Evolutionary conservation across 2,797 vertebrate species (phyloP), one percentile per base, ranked within the genome.

Genomic region (Cyprinodon diabolis): DNA sequence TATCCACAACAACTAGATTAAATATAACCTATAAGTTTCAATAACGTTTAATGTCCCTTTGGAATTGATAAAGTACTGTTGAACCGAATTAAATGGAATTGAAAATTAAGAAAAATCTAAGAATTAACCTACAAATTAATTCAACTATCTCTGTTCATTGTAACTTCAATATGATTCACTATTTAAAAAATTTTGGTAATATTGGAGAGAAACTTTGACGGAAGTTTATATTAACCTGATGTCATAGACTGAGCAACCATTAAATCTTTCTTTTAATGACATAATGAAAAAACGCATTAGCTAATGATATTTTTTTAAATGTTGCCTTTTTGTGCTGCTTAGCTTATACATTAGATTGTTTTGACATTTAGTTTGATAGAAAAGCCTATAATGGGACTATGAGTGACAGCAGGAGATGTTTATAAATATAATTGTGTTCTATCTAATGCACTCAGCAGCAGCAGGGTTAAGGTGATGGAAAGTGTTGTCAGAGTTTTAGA

Each of bases 371-470:
- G 65, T 79, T 69, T 57, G 69, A 80, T 55, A 71, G n/a, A 63
- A 69, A 48, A 71, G 71, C 55, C 54, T 79, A 81, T 86, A 84
- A 82, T 71, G 55, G 74, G 15, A 63, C 66, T 35, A 25, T 87
- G 89, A 90, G 67, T 89, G 89, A 86, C 86, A 88, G 90, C 45
- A 47, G 43, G 74, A 73, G 52, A 75, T 71, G 74, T 30, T 86
- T 84, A 89, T 89, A 84, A 83, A 88, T 78, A 86, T 90, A 86
- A 91, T 86, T 86, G 78, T 77, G 69, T 75, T 81, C 71, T 77
- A 45, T 83, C 58, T 75, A 49, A 17, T 70, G 78, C 79, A 75
- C 77, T 78, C 82, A 68, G 79, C 82, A 84, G 76, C 51, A 60
- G 75, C 79, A 78, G 77, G 74, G 68, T 84, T 77, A 80, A 85